Percentiles rank a stretch among this genome's conserved stretches.
phyloP scores from a whole-genome alignment of 1,140 invertebrate species.

The Papilio polytes region DNA sequence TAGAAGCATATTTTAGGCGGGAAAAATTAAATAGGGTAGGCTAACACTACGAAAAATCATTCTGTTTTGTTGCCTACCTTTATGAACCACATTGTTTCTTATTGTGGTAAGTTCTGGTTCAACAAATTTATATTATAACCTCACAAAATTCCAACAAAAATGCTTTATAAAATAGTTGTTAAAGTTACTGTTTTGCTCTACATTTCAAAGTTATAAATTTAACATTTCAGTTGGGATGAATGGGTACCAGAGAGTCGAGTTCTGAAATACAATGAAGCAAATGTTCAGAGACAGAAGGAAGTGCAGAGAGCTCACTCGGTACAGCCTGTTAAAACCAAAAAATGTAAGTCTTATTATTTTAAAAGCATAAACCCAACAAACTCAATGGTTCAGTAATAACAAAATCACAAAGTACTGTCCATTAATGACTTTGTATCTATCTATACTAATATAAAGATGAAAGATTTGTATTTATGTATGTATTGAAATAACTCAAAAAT shows the following conservation, averaged over 20 bases:
- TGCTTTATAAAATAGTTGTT: neutral
- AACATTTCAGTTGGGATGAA: slow-evolving; percentile 95
- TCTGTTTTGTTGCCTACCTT: neutral
- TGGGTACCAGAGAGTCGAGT: slow-evolving; percentile 98
- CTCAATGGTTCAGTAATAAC: too few species aligned
- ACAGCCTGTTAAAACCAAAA: slow-evolving; percentile 87
- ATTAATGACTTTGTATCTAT: too few species aligned
- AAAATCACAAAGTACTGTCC: too few species aligned
- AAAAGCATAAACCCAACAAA: too few species aligned
- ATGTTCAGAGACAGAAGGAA: slow-evolving; percentile 95
- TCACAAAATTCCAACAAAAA: neutral
- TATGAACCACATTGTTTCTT: slow-evolving; percentile 17
- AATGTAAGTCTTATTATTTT: slow-evolving; percentile 70
- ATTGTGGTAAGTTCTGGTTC: too few species aligned
- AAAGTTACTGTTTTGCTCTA: neutral
- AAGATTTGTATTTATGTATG: too few species aligned
- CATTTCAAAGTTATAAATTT: slow-evolving; percentile 7
- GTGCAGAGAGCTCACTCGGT: slow-evolving; percentile 92
- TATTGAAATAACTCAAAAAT: too few species aligned
- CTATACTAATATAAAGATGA: too few species aligned
- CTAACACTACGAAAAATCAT: neutral
- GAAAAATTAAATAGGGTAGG: neutral
- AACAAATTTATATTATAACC: neutral
- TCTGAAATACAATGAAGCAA: slow-evolving; percentile 96
- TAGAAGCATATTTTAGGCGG: neutral